These are phyloP conservation scores for Clivina fossor DNA, from an alignment of 2,888 invertebrate species.

Conservation along the genomic window DNA sequence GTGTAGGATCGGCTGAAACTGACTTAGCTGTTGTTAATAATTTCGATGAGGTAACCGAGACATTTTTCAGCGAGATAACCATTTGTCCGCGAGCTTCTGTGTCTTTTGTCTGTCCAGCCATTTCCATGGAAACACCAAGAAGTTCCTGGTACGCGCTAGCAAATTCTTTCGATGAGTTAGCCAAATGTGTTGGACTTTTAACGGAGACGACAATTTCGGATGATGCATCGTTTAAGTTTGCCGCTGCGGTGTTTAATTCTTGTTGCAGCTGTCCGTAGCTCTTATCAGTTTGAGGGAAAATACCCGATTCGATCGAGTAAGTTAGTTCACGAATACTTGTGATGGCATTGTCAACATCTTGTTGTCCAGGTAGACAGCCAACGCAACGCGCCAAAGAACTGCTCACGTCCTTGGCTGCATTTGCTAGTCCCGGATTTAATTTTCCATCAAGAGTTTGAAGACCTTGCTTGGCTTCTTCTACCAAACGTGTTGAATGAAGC, in stretches of 20 bases:
- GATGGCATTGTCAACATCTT: conserved; percentile 89
- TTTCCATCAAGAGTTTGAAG: conserved; percentile 65
- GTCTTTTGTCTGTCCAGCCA: conserved; percentile 81
- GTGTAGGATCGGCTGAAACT: conserved; percentile 83
- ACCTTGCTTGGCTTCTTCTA: conserved; percentile 81
- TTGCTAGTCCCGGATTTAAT: conserved; percentile 66
- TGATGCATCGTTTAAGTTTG: conserved; percentile 79
- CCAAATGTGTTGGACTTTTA: conserved; percentile 68
- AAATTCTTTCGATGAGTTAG: conserved; percentile 75
- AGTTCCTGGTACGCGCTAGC: conserved; percentile 77
- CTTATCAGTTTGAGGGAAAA: conserved; percentile 74
- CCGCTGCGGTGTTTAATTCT: conserved; percentile 83
- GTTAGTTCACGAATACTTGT: conserved; percentile 77
- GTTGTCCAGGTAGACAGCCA: conserved; percentile 88
- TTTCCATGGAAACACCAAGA: conserved; percentile 77
- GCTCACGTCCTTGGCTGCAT: conserved; percentile 72
- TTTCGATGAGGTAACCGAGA: conserved; percentile 84
- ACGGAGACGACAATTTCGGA: conserved; percentile 80
- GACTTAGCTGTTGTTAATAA: conserved; percentile 85
- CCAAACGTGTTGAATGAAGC: conserved; percentile 71
- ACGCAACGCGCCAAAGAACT: conserved; percentile 66
- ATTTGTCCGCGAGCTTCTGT: conserved; percentile 75
- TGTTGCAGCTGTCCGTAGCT: conserved; percentile 80
- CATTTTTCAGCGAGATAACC: conserved; percentile 82
- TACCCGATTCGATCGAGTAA: conserved; percentile 69